phyloP scores from a whole-genome alignment of 2,113 vertebrate species.

The Gallinago media region DNA sequence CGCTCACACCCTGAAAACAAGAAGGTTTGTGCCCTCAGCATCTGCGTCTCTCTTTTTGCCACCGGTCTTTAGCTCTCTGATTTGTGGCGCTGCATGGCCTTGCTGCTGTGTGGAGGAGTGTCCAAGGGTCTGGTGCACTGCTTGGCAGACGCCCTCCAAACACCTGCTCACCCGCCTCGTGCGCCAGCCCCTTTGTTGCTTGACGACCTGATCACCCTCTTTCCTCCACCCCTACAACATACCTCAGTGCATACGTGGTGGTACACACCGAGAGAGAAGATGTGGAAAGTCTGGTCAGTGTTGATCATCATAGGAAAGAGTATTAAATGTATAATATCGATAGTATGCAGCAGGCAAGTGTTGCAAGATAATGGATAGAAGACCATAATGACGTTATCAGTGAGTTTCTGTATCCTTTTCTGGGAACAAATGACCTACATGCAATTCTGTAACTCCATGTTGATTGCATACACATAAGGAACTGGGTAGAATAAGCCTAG shows the following conservation, averaged over 20 bases:
- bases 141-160: not conserved
- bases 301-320: not conserved
- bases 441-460: not conserved
- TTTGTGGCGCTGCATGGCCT: accelerated
- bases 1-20: not conserved
- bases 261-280: not conserved
- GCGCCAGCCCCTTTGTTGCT: not conserved
- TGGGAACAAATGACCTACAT: not conserved
- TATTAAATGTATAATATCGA: not conserved
- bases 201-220: not conserved
- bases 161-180: not conserved
- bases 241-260: accelerated
- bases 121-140: not conserved
- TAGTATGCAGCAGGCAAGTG: not conserved
- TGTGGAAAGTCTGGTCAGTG: not conserved
- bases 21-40: not conserved
- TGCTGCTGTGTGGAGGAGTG: not conserved
- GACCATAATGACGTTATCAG: not conserved
- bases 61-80: not conserved
- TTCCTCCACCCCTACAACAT: not conserved
- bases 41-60: not conserved
- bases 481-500: not conserved
- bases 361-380: not conserved
- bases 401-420: not conserved
- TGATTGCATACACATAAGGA: not conserved